Conservation (phyloP, 1,140 invertebrate species). For the Eurosta solidaginis region DNA sequence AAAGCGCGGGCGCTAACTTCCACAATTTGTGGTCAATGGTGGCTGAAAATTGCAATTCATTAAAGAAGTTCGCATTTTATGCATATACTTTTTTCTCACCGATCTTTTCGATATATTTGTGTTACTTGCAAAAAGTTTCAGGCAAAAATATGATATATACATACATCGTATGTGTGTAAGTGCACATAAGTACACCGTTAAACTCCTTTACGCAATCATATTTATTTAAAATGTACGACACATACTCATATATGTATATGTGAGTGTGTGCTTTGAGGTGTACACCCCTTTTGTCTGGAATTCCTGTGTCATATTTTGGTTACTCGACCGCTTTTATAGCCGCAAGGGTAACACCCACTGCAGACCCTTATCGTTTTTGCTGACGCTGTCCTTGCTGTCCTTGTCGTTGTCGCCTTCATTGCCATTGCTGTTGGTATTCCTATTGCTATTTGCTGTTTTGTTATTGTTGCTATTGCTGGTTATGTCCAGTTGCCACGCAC, state of each 20-base stretch:
- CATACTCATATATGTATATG: neutral
- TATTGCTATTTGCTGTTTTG: neutral
- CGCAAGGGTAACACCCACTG: constrained; percentile 29
- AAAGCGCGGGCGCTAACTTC: neutral
- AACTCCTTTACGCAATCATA: neutral
- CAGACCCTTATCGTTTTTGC: constrained; percentile 22
- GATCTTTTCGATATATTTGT: neutral
- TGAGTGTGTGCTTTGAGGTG: neutral
- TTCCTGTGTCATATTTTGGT: constrained; percentile 8
- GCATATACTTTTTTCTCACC: neutral
- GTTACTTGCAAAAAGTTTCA: neutral
- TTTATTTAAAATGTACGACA: neutral
- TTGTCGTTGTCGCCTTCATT: neutral
- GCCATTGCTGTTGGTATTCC: neutral
- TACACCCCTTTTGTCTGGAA: constrained; percentile 30
- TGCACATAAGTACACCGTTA: no score
- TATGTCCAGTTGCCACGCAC: constrained; percentile 5
- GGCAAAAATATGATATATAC: no score
- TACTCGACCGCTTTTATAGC: constrained; percentile 29
- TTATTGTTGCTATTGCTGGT: neutral
- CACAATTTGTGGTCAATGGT: neutral
- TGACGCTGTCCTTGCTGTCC: neutral
- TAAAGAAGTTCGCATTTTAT: constrained; percentile 12
- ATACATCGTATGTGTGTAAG: no score
- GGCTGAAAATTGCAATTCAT: constrained; percentile 26